Conservation (phyloP, 92 coral and sea anemone species). For the Diadumene lineata region DNA sequence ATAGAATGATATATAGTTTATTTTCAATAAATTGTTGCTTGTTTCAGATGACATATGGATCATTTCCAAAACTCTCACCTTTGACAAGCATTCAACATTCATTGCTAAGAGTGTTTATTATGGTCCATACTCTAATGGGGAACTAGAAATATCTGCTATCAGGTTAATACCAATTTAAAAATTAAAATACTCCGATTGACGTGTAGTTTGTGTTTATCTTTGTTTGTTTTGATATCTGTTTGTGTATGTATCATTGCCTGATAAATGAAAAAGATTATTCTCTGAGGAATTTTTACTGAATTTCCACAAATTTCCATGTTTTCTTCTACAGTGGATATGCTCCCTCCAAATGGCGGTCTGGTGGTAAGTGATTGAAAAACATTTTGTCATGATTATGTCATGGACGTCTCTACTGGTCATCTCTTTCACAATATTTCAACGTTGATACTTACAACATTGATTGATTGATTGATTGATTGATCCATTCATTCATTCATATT, state of each 20-base stretch:
- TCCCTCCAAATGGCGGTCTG: slow-evolving; percentile 97
- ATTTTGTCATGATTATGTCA: no score
- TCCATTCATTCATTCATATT: not conserved
- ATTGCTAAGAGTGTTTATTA: slow-evolving; percentile 86
- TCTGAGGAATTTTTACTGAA: no score
- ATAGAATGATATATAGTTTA: no score
- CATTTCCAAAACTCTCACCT: slow-evolving; percentile 63
- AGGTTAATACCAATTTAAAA: slow-evolving; percentile 43
- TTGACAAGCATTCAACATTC: slow-evolving; percentile 69
- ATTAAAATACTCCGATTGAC: no score
- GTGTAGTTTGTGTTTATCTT: not conserved
- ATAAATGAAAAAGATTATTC: not conserved
- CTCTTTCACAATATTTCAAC: no score
- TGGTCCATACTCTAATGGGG: slow-evolving; percentile 90
- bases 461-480: not conserved
- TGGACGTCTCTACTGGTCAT: no score
- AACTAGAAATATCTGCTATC: slow-evolving; percentile 81
- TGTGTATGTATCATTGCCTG: not conserved
- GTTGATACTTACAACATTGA: no score
- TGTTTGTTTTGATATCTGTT: no score
- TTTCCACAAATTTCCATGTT: no score
- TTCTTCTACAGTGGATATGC: slow-evolving; percentile 71
- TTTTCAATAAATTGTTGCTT: not conserved
- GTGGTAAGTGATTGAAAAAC: slow-evolving; percentile 61
- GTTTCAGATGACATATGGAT: slow-evolving; percentile 97